A percentile compares a stretch with the other conserved stretches of the same genome.
phyloP scores from a whole-genome alignment of 2,113 vertebrate genomes.

The Corythoichthys intestinalis region DNA sequence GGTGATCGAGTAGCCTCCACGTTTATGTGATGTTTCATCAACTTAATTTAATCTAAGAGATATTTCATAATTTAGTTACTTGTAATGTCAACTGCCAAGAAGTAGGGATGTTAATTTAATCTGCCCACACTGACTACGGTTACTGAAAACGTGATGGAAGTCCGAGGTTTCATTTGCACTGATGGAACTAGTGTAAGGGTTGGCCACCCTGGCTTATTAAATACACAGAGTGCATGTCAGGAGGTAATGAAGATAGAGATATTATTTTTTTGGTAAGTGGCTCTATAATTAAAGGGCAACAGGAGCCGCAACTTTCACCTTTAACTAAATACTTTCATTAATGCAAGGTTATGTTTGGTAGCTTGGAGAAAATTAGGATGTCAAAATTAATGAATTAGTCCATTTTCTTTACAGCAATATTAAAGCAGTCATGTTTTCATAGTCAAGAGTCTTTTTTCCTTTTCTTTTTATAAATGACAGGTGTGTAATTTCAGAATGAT shows the following conservation, averaged over 20 bases:
- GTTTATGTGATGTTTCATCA: conserved; percentile 14
- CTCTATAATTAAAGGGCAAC: conserved; percentile 18
- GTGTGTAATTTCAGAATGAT: conserved; percentile 33
- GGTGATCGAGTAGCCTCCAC: conserved; percentile 40
- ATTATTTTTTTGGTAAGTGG: conserved; percentile 8
- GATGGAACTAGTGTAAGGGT: conserved; percentile 49
- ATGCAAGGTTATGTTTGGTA: conserved; percentile 11
- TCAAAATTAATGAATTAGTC: conserved; percentile 11
- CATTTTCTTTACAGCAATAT: background rate
- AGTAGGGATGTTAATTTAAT: conserved; percentile 29
- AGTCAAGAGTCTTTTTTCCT: conserved; percentile 7
- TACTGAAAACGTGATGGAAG: conserved; percentile 39
- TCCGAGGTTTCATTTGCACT: conserved; percentile 46
- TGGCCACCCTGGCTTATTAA: conserved; percentile 57
- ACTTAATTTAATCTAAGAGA: conserved; percentile 15
- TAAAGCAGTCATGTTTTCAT: conserved; percentile 12
- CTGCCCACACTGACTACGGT: conserved; percentile 21
- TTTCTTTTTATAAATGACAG: conserved; percentile 1
- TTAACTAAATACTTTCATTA: conserved; percentile 10
- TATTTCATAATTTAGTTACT: conserved; percentile 17
- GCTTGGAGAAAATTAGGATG: conserved; percentile 8
- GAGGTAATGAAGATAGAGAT: conserved; percentile 40
- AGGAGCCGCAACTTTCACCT: conserved; percentile 21
- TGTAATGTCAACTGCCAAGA: conserved; percentile 18
- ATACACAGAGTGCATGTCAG: conserved; percentile 38